Conservation (phyloP, 2,113 vertebrate species). For the Isichthys henryi region DNA sequence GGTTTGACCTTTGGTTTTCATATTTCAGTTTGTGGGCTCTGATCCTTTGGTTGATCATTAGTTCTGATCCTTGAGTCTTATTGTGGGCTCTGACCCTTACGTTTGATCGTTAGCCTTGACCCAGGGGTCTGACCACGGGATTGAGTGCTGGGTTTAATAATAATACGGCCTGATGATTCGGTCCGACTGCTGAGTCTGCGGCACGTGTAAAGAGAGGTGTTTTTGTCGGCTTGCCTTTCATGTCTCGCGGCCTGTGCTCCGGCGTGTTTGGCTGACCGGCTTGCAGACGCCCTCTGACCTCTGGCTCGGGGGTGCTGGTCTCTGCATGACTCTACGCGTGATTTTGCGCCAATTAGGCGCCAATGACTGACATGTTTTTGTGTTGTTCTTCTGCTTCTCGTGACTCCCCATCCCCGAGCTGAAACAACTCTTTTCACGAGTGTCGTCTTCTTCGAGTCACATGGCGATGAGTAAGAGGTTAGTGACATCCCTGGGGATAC, state of each 20-base stretch:
- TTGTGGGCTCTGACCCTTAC: neutral
- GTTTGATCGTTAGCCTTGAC: neutral
- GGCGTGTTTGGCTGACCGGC: neutral
- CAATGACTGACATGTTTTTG: neutral
- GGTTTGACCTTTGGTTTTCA: neutral
- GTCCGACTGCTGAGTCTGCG: neutral
- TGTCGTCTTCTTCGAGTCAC: conserved; percentile 3
- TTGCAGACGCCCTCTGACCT: neutral
- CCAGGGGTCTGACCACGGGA: neutral
- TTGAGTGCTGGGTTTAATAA: neutral
- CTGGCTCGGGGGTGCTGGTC: neutral
- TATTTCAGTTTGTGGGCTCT: neutral
- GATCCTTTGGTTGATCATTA: neutral
- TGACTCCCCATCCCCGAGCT: neutral
- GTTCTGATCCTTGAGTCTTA: neutral
- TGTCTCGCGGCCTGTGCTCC: neutral
- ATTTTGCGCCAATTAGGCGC: neutral
- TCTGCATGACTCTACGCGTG: neutral
- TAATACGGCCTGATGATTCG: neutral
- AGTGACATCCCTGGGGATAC: neutral
- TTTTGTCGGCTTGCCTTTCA: neutral
- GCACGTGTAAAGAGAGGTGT: neutral
- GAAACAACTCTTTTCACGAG: neutral
- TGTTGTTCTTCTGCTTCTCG: neutral
- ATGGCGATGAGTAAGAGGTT: conserved; percentile 12